Evolutionary conservation across 1,140 invertebrate genomes (phyloP), one percentile per base, ranked within the genome.

Genomic region (Gerris buenoi): DNA sequence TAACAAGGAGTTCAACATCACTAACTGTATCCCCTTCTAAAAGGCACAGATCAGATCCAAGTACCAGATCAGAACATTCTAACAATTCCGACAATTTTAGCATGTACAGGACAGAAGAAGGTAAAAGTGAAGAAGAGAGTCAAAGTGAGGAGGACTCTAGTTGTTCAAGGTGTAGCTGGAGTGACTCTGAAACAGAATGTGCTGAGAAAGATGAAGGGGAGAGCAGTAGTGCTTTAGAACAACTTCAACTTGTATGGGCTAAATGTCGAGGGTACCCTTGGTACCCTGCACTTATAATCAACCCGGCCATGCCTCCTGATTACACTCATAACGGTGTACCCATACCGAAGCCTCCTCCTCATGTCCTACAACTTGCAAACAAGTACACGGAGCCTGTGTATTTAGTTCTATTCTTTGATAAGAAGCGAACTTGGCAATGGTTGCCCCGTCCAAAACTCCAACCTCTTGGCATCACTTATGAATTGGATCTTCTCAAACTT

Each of bases 181-280:
- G 59, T 29, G 68, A 67, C 15, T 62, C 27, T 61, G 62, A 57
- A 25, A 46, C 33, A 46, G 33, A 46, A 46, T 46, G 33, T 46
- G 33, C 33, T 46, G 33, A 46, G 5, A 46, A 46, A 46, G 33
- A 46, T 10, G 33, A 66, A 15, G 65, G 57, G 15, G 33, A 64
- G 63, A 28, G 33, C n/a, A 68, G 59, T 33, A 71, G 72, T 63
- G 69, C 68, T 69, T 62, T 70, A 63, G 63, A 73, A 72, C 70
- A 74, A 68, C 59, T 97, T 25, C 92, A 96, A 76, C 82, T 97
- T 13, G 94, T 97, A 0, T 97, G 95, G 95, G 94, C 94, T 0
- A 97, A 97, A 76, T 96, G 93, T 81, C 83, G 93, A 68, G 94
- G 93, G 1, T 96, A 95, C 79, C 93, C 93, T 2, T 97, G 93